Evolutionary conservation across 1,140 invertebrate species (phyloP), one percentile per base, ranked within the genome.

Genomic region (Schlechtendalia chinensis): DNA sequence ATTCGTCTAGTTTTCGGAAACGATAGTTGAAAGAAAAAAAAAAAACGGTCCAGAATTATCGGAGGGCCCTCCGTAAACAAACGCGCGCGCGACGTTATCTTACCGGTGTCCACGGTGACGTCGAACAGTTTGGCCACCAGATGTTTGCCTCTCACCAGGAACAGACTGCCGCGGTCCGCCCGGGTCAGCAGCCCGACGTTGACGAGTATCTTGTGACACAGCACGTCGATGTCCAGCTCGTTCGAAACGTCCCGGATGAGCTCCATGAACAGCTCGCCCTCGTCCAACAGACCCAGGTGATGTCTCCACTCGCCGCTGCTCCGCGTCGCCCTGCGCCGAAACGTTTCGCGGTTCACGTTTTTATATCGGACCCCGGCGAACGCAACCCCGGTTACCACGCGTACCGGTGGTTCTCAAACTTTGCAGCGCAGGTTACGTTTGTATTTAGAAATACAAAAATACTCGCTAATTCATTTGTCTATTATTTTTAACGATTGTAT

Each of bases 191-290:
- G 87, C 59, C 93, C 91, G 2, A 97, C 94, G 86, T 97, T 97
- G 22, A 94, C 93, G 32, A 97, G 88, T 83, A 97, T 97, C 88
- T 97, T 97, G 87, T 96, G 94, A 85, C 95, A 97, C 8, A 97
- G 89, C 16, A 94, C 91, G 86, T 97, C 93, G 84, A 97, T 95
- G 85, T 97, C 94, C 84, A 97, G 85, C 86, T 97, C 95, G 85
- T 96, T 96, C 81, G 94, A 93, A 67, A 97, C 94, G 85, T 97
- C 95, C 63, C 93, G 90, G 83, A 97, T 96, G 80, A 97, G 89
- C 86, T 97, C 94, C 93, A 97, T 96, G 85, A 96, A 95, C 24
- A 96, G 88, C 82, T 95, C 93, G 39, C 91, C 91, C 84, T 94
- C 92, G 84, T 92, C 91, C 82, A 93, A 85, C 84, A 90, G 88